These are phyloP conservation scores for Palythoa caribaeorum DNA, from an alignment of 92 coral and sea anemone genomes.

Conservation along the genomic window DNA sequence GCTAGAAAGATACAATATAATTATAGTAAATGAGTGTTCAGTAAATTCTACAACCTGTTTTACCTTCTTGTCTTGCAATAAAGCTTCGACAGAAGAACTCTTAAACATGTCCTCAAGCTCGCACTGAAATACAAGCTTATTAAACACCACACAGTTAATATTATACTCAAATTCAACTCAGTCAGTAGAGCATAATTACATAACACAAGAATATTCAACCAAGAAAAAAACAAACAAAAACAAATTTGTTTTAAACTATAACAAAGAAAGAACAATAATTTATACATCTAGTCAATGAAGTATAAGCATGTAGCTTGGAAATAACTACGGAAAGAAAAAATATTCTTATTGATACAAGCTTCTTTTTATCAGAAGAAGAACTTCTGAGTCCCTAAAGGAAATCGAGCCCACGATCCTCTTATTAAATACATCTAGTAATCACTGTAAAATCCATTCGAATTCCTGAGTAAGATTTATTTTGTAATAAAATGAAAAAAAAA, in stretches of 20 bases:
- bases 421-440: neutral
- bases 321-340: no score
- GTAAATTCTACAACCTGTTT: neutral
- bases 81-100: conserved; percentile 64
- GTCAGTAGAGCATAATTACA: neutral
- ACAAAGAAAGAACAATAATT: no score
- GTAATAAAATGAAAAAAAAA: neutral
- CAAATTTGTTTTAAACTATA: no score
- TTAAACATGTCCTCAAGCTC: conserved; percentile 73
- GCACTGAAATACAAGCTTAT: conserved; percentile 71
- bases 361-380: no score
- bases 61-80: conserved; percentile 39
- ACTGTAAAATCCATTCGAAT: neutral
- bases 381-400: no score
- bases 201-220: neutral
- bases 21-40: neutral
- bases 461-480: neutral
- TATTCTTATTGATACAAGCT: no score
- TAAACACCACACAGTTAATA: neutral
- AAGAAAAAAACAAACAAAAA: no score
- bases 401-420: no score
- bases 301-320: neutral
- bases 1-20: neutral
- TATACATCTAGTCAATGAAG: no score
- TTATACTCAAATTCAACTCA: no score